These are phyloP conservation scores for Larimichthys polyactis DNA, from an alignment of 2,113 vertebrate genomes.

Conservation along the genomic window DNA sequence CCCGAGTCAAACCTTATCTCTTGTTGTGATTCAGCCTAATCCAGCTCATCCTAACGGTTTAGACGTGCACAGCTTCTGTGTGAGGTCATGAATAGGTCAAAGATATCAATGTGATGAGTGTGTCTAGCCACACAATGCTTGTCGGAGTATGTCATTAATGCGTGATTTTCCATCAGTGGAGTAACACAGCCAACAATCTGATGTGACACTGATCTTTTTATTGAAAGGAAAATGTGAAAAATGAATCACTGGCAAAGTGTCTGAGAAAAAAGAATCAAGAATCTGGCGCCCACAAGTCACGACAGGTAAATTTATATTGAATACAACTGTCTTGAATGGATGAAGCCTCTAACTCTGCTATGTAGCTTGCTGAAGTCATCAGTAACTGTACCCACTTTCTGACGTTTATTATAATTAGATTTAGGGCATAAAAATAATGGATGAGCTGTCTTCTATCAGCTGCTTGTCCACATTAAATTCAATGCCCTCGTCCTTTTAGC, in stretches of 20 bases:
- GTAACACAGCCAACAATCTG: background rate
- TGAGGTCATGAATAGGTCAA: constrained; percentile 16
- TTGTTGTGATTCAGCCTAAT: constrained; percentile 8
- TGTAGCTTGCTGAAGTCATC: constrained; percentile 34
- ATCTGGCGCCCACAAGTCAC: constrained; percentile 1
- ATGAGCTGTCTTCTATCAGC: constrained; percentile 59
- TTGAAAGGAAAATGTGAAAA: background rate
- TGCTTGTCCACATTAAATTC: constrained; percentile 61
- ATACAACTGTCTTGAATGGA: constrained; percentile 5
- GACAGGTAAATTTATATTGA: background rate
- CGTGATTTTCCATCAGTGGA: constrained; percentile 26
- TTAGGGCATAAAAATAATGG: constrained; percentile 63
- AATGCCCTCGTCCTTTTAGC: constrained; percentile 21
- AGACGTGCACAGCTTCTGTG: background rate
- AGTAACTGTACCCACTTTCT: constrained; percentile 57
- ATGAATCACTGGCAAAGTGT: background rate
- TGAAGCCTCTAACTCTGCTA: background rate
- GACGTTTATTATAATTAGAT: constrained; percentile 71
- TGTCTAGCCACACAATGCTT: background rate
- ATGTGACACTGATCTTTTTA: background rate
- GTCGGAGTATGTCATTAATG: background rate
- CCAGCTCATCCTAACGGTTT: background rate
- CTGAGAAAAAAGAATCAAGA: background rate
- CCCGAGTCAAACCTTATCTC: constrained; percentile 14
- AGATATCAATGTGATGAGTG: constrained; percentile 42